Conservation (phyloP, 1,140 invertebrate genomes). For the Brachionus rotundiformis region DNA sequence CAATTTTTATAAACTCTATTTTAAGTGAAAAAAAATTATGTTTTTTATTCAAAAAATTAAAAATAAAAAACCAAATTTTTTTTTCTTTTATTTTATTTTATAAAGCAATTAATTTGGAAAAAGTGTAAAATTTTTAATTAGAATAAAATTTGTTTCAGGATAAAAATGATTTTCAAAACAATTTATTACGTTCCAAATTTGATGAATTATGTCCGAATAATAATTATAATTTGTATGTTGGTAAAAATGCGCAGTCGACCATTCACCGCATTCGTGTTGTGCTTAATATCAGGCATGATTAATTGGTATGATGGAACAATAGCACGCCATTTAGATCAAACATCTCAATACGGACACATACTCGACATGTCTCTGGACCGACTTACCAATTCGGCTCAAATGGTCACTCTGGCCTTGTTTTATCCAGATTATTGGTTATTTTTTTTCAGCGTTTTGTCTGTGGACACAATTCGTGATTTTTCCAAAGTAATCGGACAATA, state of each 20-base stretch:
- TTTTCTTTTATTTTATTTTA: too few species aligned
- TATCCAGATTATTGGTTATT: slow-evolving; percentile 27
- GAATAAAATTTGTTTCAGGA: too few species aligned
- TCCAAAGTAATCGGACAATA: background rate
- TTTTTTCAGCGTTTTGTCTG: slow-evolving; percentile 4
- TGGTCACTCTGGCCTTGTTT: background rate
- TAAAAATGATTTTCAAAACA: background rate
- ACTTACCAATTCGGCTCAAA: slow-evolving; percentile 14
- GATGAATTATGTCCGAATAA: background rate
- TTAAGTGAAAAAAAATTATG: too few species aligned
- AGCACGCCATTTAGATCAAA: background rate
- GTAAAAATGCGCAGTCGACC: background rate
- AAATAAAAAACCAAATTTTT: background rate
- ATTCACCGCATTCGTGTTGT: background rate
- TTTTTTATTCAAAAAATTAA: too few species aligned
- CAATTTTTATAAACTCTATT: too few species aligned
- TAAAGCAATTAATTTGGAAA: too few species aligned
- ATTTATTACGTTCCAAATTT: slow-evolving; percentile 30
- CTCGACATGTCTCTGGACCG: slow-evolving; percentile 1
- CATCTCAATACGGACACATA: background rate
- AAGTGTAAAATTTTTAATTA: too few species aligned
- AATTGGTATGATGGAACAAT: slow-evolving; percentile 13
- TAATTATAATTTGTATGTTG: background rate
- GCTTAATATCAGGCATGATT: background rate
- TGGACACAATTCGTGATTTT: background rate